Conservation (phyloP, 1,140 invertebrate species). For the Drosophila bocqueti region DNA sequence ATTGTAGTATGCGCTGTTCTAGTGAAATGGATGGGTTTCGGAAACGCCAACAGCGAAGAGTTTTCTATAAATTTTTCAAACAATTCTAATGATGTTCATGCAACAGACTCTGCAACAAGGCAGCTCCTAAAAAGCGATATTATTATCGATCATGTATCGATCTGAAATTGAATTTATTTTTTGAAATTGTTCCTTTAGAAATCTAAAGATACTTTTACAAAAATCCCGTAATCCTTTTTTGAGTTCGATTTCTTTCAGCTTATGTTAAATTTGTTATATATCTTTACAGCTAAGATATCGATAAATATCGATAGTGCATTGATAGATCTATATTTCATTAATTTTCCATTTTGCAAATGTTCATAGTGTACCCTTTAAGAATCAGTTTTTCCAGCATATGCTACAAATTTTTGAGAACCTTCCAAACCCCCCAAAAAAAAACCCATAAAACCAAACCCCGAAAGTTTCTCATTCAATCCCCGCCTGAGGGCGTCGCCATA, state of each 20-base stretch:
- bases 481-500: slow-evolving; percentile 8
- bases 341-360: no score
- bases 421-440: background rate
- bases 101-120: background rate
- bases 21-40: slow-evolving; percentile 17
- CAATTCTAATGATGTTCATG: background rate
- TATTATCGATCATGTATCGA: background rate
- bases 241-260: no score
- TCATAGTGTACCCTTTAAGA: background rate
- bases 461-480: slow-evolving; percentile 1
- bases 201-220: no score
- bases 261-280: no score
- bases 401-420: background rate
- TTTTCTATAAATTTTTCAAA: background rate
- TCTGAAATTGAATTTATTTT: background rate
- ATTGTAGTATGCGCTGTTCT: background rate
- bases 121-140: background rate
- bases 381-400: background rate
- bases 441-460: background rate
- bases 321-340: no score
- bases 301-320: no score
- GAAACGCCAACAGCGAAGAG: background rate
- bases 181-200: background rate
- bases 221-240: no score
- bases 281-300: no score